Evolutionary conservation across 2,113 vertebrate genomes (phyloP).

Genomic region (Cephalopterus ornatus): DNA sequence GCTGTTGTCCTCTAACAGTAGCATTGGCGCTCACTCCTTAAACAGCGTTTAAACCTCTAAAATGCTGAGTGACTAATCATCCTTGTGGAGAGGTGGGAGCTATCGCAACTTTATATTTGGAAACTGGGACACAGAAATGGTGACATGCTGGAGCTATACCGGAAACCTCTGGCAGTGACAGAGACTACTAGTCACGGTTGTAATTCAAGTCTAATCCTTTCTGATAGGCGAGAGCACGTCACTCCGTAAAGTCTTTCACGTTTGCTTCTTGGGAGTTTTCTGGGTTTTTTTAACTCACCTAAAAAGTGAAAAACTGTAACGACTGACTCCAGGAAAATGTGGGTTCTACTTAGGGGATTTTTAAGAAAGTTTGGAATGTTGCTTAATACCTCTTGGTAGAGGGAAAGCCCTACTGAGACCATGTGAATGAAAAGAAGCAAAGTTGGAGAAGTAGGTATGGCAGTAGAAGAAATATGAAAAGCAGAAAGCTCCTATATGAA

Average conservation of each 20-base stretch:
- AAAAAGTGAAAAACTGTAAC: not conserved
- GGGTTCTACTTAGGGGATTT: not conserved
- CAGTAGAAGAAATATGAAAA: not conserved
- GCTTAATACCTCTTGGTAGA: not conserved
- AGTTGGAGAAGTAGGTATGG: not conserved
- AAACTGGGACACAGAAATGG: constrained; percentile 24
- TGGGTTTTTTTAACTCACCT: not conserved
- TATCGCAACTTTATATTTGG: constrained; percentile 36
- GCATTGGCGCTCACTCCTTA: not conserved
- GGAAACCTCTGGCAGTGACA: constrained; percentile 12
- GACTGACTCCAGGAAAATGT: not conserved
- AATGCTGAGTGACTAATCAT: constrained; percentile 1
- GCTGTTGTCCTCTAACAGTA: not conserved
- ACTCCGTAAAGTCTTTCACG: not conserved
- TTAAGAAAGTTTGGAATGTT: not conserved
- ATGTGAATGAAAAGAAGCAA: not conserved
- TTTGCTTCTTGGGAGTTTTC: not conserved
- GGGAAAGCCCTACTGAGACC: not conserved
- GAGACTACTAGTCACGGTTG: not conserved
- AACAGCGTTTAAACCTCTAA: not conserved
- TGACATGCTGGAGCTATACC: not conserved
- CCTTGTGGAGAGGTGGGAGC: not conserved
- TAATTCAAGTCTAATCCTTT: constrained; percentile 5
- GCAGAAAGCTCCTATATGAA: not conserved
- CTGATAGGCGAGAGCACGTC: not conserved